phyloP scores from a whole-genome alignment of 1,140 invertebrate species.

The Caenorhabditis latens region DNA sequence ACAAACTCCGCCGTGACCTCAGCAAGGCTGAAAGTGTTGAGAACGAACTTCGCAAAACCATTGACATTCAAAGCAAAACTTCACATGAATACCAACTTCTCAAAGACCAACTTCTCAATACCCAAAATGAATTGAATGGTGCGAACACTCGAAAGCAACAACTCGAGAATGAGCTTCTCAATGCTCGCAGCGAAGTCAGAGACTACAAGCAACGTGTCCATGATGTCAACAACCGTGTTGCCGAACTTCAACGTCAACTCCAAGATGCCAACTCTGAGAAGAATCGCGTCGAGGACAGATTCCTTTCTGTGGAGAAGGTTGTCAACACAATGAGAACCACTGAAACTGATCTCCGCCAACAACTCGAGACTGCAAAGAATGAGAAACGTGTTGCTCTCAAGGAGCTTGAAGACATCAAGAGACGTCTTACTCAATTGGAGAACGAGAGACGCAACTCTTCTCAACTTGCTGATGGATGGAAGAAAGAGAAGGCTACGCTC shows the following conservation, averaged over 20 bases:
- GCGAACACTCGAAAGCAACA: constrained; percentile 71
- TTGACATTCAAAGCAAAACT: constrained; percentile 69
- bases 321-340: constrained; percentile 69
- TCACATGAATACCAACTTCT: constrained; percentile 70
- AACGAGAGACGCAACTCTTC: constrained; percentile 66
- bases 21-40: constrained; percentile 73
- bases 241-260: constrained; percentile 75
- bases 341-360: constrained; percentile 74
- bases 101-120: constrained; percentile 71
- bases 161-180: constrained; percentile 72
- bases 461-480: constrained; percentile 74
- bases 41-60: constrained; percentile 70
- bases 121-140: constrained; percentile 74
- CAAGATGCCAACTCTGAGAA: constrained; percentile 74
- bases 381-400: constrained; percentile 72
- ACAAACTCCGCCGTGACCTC: constrained; percentile 72
- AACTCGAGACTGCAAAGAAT: constrained; percentile 74
- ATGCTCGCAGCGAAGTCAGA: constrained; percentile 72
- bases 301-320: constrained; percentile 74
- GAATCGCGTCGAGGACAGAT: constrained; percentile 74
- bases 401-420: constrained; percentile 74
- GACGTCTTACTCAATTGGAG: constrained; percentile 70
- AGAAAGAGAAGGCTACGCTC: constrained; percentile 72
- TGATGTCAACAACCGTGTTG: constrained; percentile 73
- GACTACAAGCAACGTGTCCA: constrained; percentile 75